Percentiles rank a stretch among this genome's conserved stretches.
phyloP scores from a whole-genome alignment of 2,113 vertebrate genomes.

The Calypte anna region DNA sequence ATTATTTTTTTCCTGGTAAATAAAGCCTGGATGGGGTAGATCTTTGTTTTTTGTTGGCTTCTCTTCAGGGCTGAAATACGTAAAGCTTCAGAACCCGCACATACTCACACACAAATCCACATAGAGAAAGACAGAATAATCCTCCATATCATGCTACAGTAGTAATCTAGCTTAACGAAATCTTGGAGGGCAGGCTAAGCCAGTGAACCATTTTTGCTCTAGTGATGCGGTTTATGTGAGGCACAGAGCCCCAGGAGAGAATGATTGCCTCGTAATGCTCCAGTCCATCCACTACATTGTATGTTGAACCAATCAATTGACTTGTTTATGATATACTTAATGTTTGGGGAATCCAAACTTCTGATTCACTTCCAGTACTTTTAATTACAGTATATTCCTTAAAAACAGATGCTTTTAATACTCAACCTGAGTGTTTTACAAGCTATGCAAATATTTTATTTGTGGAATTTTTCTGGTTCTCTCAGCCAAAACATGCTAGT shows the following conservation, averaged over 20 bases:
- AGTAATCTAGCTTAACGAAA: slow-evolving; percentile 29
- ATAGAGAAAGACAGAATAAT: neutral
- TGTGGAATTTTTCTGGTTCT: slow-evolving; percentile 69
- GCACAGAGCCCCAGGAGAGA: slow-evolving; percentile 10
- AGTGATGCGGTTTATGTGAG: slow-evolving; percentile 44
- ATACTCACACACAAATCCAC: neutral
- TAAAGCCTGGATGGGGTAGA: neutral
- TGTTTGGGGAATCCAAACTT: slow-evolving; percentile 66
- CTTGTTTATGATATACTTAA: slow-evolving; percentile 65
- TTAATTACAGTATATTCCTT: slow-evolving; percentile 73
- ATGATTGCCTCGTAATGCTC: slow-evolving; percentile 34
- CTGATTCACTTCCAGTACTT: slow-evolving; percentile 70
- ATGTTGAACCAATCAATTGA: slow-evolving; percentile 58
- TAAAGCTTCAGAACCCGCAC: neutral
- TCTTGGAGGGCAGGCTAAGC: slow-evolving; percentile 23
- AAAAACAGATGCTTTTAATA: slow-evolving; percentile 78
- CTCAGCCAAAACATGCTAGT: slow-evolving; percentile 61
- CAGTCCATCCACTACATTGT: slow-evolving; percentile 47
- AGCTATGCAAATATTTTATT: slow-evolving; percentile 77
- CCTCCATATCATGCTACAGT: slow-evolving; percentile 7
- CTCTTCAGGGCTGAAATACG: neutral
- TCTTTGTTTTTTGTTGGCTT: neutral
- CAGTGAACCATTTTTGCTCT: slow-evolving; percentile 49
- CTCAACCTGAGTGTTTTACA: slow-evolving; percentile 70
- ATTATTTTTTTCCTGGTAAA: neutral